Conservation (phyloP, 2,888 invertebrate species). For the Drosophila seclusa region DNA sequence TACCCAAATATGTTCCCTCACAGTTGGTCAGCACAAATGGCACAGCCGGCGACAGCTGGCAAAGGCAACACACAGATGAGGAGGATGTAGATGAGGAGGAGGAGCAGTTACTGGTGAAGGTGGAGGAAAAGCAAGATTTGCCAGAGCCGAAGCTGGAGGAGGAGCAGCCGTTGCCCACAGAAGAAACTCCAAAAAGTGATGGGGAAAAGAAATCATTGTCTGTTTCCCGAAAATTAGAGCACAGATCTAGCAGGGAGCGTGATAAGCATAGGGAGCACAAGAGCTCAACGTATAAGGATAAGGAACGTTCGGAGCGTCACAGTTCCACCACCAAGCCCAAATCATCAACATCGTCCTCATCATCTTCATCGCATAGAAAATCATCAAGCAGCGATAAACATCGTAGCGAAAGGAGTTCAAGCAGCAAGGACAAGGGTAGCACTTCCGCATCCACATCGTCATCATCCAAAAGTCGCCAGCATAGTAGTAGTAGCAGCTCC, state of each 20-base stretch:
- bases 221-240: conserved; percentile 33
- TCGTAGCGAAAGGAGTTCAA: conserved; percentile 45
- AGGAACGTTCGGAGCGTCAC: conserved; percentile 42
- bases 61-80: conserved; percentile 15
- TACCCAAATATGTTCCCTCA: conserved; percentile 83
- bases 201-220: conserved; percentile 23
- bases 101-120: conserved; percentile 20
- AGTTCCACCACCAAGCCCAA: conserved; percentile 65
- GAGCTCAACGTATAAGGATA: conserved; percentile 40
- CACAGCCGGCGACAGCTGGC: conserved; percentile 26
- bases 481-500: conserved; percentile 52
- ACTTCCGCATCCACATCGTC: conserved; percentile 49
- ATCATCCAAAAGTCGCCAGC: conserved; percentile 48
- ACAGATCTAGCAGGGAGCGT: conserved; percentile 46
- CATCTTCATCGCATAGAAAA: conserved; percentile 56
- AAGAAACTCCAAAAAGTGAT: conserved; percentile 35
- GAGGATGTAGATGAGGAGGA: conserved; percentile 22
- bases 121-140: conserved; percentile 16
- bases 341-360: conserved; percentile 48
- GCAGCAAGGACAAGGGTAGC: conserved; percentile 40
- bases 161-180: conserved; percentile 3
- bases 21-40: conserved; percentile 31
- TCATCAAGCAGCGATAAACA: conserved; percentile 61
- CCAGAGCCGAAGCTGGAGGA: conserved; percentile 1
- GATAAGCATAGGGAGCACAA: conserved; percentile 26